Conservation (phyloP, 1,140 invertebrate genomes). For the Sarcophaga bullata region DNA sequence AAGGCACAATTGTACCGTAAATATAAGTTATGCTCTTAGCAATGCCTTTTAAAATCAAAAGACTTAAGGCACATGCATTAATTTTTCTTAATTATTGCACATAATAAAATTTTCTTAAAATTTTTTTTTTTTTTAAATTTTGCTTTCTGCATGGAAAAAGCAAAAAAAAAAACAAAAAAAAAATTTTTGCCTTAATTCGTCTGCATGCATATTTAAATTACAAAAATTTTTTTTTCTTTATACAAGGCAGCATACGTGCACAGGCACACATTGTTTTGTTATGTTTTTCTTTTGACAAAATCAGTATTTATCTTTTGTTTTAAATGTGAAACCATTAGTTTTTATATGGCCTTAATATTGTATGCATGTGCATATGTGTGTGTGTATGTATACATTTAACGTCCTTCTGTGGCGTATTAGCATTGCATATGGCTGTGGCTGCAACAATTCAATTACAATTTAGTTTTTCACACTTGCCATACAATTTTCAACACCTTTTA, state of each 20-base stretch:
- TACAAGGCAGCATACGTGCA: not conserved
- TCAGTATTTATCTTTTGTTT: constrained; percentile 26
- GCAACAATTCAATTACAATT: constrained; percentile 39
- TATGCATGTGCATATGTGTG: not conserved
- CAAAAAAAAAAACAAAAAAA: not conserved
- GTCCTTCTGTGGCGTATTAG: no score
- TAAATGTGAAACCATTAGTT: constrained; percentile 40
- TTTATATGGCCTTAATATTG: constrained; percentile 38
- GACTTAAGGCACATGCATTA: constrained; percentile 2
- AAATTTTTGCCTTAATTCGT: no score
- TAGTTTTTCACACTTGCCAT: constrained; percentile 40
- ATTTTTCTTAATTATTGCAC: not conserved
- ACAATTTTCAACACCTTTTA: constrained; percentile 43
- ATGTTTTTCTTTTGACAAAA: not conserved
- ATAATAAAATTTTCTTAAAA: not conserved
- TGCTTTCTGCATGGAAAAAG: not conserved
- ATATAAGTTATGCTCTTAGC: not conserved
- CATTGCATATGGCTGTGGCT: constrained; percentile 6
- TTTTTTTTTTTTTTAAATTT: not conserved
- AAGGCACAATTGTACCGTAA: no score
- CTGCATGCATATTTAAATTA: not conserved
- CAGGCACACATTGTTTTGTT: not conserved
- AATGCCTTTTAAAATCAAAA: not conserved
- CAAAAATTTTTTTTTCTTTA: no score
- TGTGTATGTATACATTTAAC: not conserved